Evolutionary conservation across 1,140 invertebrate genomes (phyloP).

Genomic region (fruit fly (Drosophila melanogaster)): Release_6_plus_ISO1_MT NT_037436.4:1820001-1820500

Average conservation of each 20-base stretch:
- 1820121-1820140: slow-evolving; percentile 21
- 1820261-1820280: slow-evolving; percentile 41
- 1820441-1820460: slow-evolving; percentile 5
- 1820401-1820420: slow-evolving; percentile 43
- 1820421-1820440: slow-evolving; percentile 56
- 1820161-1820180: not conserved
- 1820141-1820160: slow-evolving; percentile 18
- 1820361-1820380: not conserved
- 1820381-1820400: slow-evolving; percentile 2
- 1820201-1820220: slow-evolving; percentile 47
- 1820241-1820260: slow-evolving; percentile 52
- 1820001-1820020: not conserved
- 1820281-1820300: slow-evolving; percentile 39
- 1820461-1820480: not conserved
- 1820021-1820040: not conserved
- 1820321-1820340: slow-evolving; percentile 17
- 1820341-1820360: too few species aligned
- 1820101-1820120: slow-evolving; percentile 11
- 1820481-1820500: slow-evolving; percentile 41
- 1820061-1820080: slow-evolving; percentile 9
- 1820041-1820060: slow-evolving; percentile 8
- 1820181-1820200: slow-evolving; percentile 40
- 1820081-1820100: not conserved
- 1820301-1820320: slow-evolving; percentile 30
- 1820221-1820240: slow-evolving; percentile 41